Evolutionary conservation across 2,888 invertebrate genomes (phyloP).

Genomic region (Serripes groenlandicus): DNA sequence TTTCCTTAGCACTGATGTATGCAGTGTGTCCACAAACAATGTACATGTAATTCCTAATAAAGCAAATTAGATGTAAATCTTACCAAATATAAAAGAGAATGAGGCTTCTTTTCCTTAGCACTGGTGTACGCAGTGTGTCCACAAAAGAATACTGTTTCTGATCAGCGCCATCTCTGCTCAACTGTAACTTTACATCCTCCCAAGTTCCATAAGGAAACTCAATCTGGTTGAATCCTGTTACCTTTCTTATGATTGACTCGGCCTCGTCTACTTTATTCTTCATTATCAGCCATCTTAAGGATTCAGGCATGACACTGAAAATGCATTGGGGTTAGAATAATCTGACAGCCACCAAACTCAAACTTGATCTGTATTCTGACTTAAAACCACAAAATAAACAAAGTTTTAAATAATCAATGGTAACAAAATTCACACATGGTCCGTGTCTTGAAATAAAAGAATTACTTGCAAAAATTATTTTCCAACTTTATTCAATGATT

Average conservation of each 20-base stretch:
- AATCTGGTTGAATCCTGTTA: slow-evolving; percentile 75
- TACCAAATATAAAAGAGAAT: slow-evolving; percentile 84
- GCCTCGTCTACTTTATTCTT: slow-evolving; percentile 72
- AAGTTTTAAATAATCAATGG: too few relatives aligned
- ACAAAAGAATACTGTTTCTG: slow-evolving; percentile 70
- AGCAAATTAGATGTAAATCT: slow-evolving; percentile 22
- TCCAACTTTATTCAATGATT: too few relatives aligned
- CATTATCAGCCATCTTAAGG: slow-evolving; percentile 82
- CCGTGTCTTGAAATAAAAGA: too few relatives aligned
- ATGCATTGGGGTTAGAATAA: too few relatives aligned
- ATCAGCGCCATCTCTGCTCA: slow-evolving; percentile 43
- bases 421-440: too few relatives aligned
- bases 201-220: slow-evolving; percentile 69
- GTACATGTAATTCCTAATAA: too few relatives aligned
- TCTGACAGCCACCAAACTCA: too few relatives aligned
- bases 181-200: slow-evolving; percentile 66
- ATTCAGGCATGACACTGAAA: slow-evolving; percentile 81
- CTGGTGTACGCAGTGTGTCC: slow-evolving; percentile 79
- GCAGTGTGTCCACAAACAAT: slow-evolving; percentile 78
- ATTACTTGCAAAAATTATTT: too few relatives aligned
- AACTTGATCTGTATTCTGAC: background rate
- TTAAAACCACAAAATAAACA: too few relatives aligned
- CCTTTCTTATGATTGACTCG: slow-evolving; percentile 68
- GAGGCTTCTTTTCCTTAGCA: slow-evolving; percentile 79
- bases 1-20: slow-evolving; percentile 78